A percentile compares a stretch with the other conserved stretches of the same genome.
Conservation (phyloP, 2,113 vertebrate genomes). For the Ia io region DNA sequence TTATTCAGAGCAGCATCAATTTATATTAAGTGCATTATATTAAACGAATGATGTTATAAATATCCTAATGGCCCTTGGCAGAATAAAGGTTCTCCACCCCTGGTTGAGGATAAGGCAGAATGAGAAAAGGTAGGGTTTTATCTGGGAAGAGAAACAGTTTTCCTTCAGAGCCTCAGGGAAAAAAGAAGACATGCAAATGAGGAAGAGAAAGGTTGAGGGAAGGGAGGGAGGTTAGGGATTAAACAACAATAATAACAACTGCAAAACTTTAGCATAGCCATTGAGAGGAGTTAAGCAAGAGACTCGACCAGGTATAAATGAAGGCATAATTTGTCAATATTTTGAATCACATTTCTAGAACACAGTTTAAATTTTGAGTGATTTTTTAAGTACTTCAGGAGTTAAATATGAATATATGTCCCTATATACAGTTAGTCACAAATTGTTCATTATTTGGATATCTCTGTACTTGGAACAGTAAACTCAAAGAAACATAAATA, state of each 20-base stretch:
- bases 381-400: not conserved
- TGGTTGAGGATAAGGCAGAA: not conserved
- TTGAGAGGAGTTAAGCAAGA: not conserved
- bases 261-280: not conserved
- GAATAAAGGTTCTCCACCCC: no score
- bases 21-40: no score
- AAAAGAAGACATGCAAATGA: not conserved
- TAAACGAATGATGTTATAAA: no score
- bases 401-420: not conserved
- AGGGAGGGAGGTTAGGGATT: not conserved
- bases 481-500: not conserved
- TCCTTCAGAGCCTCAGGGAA: not conserved
- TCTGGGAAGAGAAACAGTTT: not conserved
- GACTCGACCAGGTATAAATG: not conserved
- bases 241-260: not conserved
- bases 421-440: not conserved
- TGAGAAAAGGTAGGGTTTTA: not conserved
- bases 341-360: not conserved
- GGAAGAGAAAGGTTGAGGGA: not conserved
- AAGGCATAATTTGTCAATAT: not conserved
- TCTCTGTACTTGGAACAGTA: not conserved
- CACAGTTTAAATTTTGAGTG: not conserved
- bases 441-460: slow-evolving; percentile 1
- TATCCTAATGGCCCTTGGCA: no score
- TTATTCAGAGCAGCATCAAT: no score